Evolutionary conservation across 2,797 vertebrate genomes (phyloP), one percentile per base, ranked within the genome.

Genomic region (Salmo trutta): DNA sequence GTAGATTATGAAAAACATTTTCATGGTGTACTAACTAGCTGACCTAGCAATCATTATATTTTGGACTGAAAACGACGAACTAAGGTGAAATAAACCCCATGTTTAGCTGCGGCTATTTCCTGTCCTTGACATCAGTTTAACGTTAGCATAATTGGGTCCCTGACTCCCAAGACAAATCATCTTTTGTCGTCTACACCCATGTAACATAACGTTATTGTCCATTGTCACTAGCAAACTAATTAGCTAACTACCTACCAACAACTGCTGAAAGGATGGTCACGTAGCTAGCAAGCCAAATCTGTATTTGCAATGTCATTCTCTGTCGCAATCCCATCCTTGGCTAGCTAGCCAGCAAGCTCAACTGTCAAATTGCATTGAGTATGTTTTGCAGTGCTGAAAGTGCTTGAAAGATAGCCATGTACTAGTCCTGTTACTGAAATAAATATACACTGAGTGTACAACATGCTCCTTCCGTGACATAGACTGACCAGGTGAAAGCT

Each of bases 151-250:
- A 24, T 21, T 64, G 21, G 59, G 21, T 64, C 21, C 19, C 21
- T 64, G 21, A 27, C 59, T 62, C 59, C 7, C 59, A 62, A 24
- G 59, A 10, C 59, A 64, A 64, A 64, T 62, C n/a, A 21, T 14
- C 12, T 21, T 27, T 64, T 64, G 21, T 4, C 59, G 21, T 12
- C 21, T 64, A 64, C 10, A 10, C 59, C 24, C 59, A 64, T 47
- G 41, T 3, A 54, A 19, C 53, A 54, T 7, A 10, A 24, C 21
- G 24, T 64, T 64, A 10, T 64, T 19, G 16, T 51, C 79, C n/a
- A 56, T 73, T 88, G 88, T 89, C 87, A 90, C 78, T 83, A 77
- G 56, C 2, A 3, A 12, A 47, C 41, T 3, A 47, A 47, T 66
- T 47, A 24, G 73, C 69, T 47, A 24, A 71, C 64, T 64, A 19